phyloP scores from a whole-genome alignment of 1,140 invertebrate genomes.

The Polypedilum vanderplanki region DNA sequence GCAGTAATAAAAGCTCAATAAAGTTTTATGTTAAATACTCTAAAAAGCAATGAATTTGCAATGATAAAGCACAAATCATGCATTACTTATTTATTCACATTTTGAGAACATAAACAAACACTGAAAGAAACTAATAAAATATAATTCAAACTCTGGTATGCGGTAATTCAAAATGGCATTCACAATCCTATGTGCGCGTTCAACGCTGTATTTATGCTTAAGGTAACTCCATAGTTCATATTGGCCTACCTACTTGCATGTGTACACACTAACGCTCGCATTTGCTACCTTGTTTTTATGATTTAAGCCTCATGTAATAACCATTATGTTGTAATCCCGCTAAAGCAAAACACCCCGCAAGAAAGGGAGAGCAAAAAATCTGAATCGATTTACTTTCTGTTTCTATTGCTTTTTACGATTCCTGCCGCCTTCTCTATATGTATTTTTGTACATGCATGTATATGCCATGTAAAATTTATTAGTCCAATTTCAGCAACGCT shows the following conservation, averaged over 20 bases:
- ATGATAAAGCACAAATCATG: constrained; percentile 12
- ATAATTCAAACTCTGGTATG: constrained; percentile 5
- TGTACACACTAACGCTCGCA: too few species aligned
- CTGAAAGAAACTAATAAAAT: background rate
- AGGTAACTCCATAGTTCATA: constrained; percentile 2
- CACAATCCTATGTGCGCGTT: too few species aligned
- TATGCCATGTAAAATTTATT: constrained; percentile 25
- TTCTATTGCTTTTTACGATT: constrained; percentile 4
- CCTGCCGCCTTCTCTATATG: background rate
- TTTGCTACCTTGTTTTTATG: constrained; percentile 21
- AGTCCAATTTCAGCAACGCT: background rate
- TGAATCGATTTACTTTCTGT: background rate
- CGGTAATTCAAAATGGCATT: background rate
- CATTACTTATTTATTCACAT: constrained; percentile 14
- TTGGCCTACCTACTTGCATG: background rate
- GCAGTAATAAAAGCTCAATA: constrained; percentile 3
- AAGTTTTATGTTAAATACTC: constrained; percentile 10
- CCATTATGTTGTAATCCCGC: constrained; percentile 25
- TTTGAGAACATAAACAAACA: background rate
- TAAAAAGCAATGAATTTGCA: background rate
- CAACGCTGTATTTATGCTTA: background rate
- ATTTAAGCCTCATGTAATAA: constrained; percentile 28
- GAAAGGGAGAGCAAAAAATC: background rate
- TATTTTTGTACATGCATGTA: background rate
- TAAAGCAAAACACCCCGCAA: background rate